These are phyloP conservation scores for Pogoniulus pusillus DNA, from an alignment of 2,797 vertebrate species.

Conservation along the genomic window DNA sequence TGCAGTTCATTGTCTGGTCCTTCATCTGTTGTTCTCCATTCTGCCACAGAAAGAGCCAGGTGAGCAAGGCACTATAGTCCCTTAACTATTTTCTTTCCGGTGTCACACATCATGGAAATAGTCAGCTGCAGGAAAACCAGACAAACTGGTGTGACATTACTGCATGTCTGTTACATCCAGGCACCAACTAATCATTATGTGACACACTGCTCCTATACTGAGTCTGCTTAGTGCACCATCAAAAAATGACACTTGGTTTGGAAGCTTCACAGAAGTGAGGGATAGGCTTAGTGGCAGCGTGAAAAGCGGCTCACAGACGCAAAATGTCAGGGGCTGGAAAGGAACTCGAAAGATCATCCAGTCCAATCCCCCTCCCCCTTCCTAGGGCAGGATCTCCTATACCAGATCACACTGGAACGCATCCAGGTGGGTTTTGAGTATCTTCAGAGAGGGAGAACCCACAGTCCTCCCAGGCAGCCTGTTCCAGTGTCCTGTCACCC, in stretches of 20 bases:
- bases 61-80: fast-evolving
- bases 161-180: not conserved
- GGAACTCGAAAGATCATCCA: too few species aligned
- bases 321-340: too few species aligned
- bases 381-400: too few species aligned
- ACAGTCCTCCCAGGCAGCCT: too few species aligned
- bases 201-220: not conserved
- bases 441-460: too few species aligned
- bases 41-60: not conserved
- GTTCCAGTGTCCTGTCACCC: too few species aligned
- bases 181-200: not conserved
- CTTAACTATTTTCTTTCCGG: not conserved
- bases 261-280: not conserved
- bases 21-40: not conserved
- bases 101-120: not conserved
- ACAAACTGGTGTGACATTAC: not conserved
- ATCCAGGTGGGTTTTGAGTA: too few species aligned
- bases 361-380: too few species aligned
- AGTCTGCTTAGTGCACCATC: not conserved
- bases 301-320: not conserved
- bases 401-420: too few species aligned
- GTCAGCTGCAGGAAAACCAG: not conserved
- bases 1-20: not conserved
- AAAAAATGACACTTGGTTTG: not conserved
- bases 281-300: not conserved